Evolutionary conservation across 2,888 invertebrate species (phyloP).

Genomic region (Eupeodes latifasciatus): DNA sequence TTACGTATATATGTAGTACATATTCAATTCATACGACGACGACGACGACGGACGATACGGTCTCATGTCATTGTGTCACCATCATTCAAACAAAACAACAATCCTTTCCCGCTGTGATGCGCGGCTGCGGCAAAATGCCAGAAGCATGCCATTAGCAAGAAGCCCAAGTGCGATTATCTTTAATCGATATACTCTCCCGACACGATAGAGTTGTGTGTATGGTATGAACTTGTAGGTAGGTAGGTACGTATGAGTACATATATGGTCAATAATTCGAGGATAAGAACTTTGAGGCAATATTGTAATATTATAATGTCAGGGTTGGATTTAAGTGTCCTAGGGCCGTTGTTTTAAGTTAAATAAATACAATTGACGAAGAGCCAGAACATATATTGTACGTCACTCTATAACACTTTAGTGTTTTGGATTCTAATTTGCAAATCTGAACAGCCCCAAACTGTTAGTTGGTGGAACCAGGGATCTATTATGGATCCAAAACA

Average conservation of each 20-base stretch:
- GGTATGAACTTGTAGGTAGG: too few species aligned
- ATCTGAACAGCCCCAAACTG: too few species aligned
- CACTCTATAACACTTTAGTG: too few species aligned
- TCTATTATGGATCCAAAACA: too few species aligned
- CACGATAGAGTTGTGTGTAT: slow-evolving; percentile 20
- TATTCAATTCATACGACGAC: neutral
- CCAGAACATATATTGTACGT: too few species aligned
- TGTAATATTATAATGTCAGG: too few species aligned
- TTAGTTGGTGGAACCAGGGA: too few species aligned
- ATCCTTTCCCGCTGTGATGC: neutral
- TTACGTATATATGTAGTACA: neutral
- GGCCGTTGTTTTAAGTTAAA: too few species aligned
- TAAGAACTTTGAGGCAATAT: neutral
- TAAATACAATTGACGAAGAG: too few species aligned
- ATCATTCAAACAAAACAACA: slow-evolving; percentile 52
- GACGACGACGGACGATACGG: slow-evolving; percentile 34
- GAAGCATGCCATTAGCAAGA: slow-evolving; percentile 75
- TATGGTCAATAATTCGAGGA: too few species aligned
- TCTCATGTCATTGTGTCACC: slow-evolving; percentile 68
- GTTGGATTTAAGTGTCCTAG: neutral
- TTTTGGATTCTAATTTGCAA: too few species aligned
- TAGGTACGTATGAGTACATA: too few species aligned
- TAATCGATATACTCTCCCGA: slow-evolving; percentile 61
- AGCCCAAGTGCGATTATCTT: slow-evolving; percentile 66
- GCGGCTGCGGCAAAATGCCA: slow-evolving; percentile 61